Evolutionary conservation across 2,888 invertebrate species (phyloP), one percentile per base, ranked within the genome.

Genomic region (Alsophila aescularia): DNA sequence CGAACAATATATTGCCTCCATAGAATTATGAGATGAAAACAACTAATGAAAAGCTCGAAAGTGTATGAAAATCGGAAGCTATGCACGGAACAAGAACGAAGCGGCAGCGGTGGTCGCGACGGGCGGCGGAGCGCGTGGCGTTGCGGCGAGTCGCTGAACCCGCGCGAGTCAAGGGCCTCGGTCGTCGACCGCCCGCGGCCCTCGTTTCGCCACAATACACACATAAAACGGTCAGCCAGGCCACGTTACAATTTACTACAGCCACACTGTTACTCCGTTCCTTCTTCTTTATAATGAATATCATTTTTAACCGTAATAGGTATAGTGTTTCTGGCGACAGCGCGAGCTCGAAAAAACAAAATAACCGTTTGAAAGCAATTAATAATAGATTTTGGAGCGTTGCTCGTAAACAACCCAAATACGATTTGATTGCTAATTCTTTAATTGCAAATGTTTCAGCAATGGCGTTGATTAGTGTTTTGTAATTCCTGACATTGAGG

Each of bases 151-250:
- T 90, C 90, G 87, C 74, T 88, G 90, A 90, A 88, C 90, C 83
- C 69, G 79, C 77, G 72, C 83, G 71, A 89, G 90, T 89, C 90
- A 89, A 90, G 90, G 90, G 90, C 90, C 90, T 72, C 87, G 90
- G 90, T 88, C 90, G 90, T 83, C 85, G 90, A 88, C 90, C 90
- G 90, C 77, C 66, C 78, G 75, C 80, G 77, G 81, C 75, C 79
- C 76, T 79, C 75, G 81, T 73, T 81, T 77, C 79, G 79, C 79
- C 76, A 79, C 81, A 79, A 83, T 73, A 81, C 82, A 76, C 73
- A 73, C 70, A 72, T 73, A 69, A 74, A 78, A 81, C 81, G 73
- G 72, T 75, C 75, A 71, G 67, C 70, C 75, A 71, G 67, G 70
- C 75, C 69, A 75, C 75, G 79, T 74, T 73, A 77, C 75, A 77